Evolutionary conservation across 2,888 invertebrate genomes (phyloP).

Genomic region (Margaritifera margaritifera): DNA sequence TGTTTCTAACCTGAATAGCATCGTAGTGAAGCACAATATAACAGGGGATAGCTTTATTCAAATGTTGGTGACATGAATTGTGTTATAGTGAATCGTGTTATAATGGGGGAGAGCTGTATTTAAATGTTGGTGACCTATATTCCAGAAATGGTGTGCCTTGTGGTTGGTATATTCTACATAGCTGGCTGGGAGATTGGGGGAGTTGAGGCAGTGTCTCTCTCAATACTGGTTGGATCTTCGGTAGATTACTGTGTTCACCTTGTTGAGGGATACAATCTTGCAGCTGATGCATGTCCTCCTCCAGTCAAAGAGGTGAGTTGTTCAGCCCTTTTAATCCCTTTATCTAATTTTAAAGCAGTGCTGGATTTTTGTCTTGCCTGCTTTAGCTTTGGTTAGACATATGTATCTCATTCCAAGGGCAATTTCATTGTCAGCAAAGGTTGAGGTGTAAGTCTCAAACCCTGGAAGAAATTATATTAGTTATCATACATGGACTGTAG

Average conservation of each 20-base stretch:
- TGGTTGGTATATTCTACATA: slow-evolving; percentile 65
- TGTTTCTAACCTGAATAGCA: too few relatives aligned
- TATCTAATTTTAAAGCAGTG: background rate
- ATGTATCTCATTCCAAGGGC: too few relatives aligned
- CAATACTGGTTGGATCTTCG: slow-evolving; percentile 69
- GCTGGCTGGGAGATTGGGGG: slow-evolving; percentile 70
- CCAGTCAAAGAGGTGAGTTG: slow-evolving; percentile 45
- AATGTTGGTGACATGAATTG: too few relatives aligned
- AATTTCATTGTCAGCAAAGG: too few relatives aligned
- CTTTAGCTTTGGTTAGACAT: too few relatives aligned
- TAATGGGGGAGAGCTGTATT: too few relatives aligned
- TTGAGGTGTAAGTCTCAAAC: too few relatives aligned
- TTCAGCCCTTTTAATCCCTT: background rate
- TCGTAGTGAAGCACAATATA: too few relatives aligned
- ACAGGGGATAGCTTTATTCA: too few relatives aligned
- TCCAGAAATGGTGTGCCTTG: slow-evolving; percentile 64
- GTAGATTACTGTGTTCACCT: slow-evolving; percentile 71
- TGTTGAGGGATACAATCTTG: slow-evolving; percentile 68
- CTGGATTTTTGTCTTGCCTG: background rate
- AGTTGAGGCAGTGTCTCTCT: slow-evolving; percentile 67
- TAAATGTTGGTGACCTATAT: background rate
- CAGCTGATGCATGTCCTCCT: slow-evolving; percentile 44
- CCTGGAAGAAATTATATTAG: too few relatives aligned
- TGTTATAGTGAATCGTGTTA: too few relatives aligned
- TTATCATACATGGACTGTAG: too few relatives aligned